Base-by-base conservation (phyloP, 2,888 invertebrate species). In the Rhingia rostrata region DNA sequence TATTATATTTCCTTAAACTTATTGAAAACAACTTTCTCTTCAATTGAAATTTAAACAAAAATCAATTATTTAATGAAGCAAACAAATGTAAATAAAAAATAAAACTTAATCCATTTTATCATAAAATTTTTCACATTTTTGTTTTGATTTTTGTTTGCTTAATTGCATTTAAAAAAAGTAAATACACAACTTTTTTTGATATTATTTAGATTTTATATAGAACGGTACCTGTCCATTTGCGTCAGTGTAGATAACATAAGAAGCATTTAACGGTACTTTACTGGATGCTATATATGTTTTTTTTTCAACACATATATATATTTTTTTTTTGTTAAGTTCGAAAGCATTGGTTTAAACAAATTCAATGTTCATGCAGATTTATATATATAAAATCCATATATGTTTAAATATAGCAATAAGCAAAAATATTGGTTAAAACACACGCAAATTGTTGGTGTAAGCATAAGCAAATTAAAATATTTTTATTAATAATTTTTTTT, bases 171-270 rank as follows among this genome's bases (percentile, higher is more conserved):
- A 2, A 6, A 39, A 35, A 67, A 32, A 63, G 14, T 22, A 22
- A 30, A 39, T 12, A 51, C 10, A 70, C n/a, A 30, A n/a, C 32
- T 41, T 32, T 14, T 35, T 41, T 54, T 9, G 12, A 9, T 51
- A 47, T 58, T 41, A 53, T 30, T 37, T 63, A 47, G 53, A 12
- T 45, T 58, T 47, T 22, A 74, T 22, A 22, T 1, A 70, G 32
- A 67, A 86, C 83, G 85, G 86, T 96, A 97, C 97, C 97, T 97
- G 97, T 95, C 96, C 97, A 94, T 96, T 96, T 93, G 96, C 96
- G 94, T 97, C 97, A 94, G 97, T 97, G 95, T 97, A 97, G 94
- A 96, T 95, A 94, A 97, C 97, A 94, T 95, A 96, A 93, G 96
- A 96, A 94, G 96, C 97, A 94, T 97, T 97, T 93, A 95, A 94